phyloP scores from a whole-genome alignment of 1,140 invertebrate species.

The Portunus trituberculatus region DNA sequence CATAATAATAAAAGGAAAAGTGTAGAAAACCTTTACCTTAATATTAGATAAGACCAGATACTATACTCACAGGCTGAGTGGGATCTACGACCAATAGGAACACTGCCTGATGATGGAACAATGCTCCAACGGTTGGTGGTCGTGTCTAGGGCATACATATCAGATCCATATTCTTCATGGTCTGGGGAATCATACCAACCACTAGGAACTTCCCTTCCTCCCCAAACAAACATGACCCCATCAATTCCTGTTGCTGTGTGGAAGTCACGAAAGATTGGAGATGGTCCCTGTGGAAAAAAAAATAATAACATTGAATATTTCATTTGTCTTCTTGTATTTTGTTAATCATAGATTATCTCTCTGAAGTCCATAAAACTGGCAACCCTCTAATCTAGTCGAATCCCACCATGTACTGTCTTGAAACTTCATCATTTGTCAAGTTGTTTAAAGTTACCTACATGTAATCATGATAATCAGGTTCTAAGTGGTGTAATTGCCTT shows the following conservation, averaged over 20 bases:
- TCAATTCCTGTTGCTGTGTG: constrained; percentile 87
- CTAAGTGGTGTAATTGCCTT: no score
- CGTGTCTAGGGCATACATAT: constrained; percentile 89
- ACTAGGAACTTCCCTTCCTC: constrained; percentile 88
- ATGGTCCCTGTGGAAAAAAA: constrained; percentile 80
- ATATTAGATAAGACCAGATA: neutral
- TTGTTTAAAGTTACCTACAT: no score
- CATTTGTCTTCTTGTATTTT: no score
- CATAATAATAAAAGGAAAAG: no score
- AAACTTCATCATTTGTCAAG: no score
- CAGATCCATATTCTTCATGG: constrained; percentile 88
- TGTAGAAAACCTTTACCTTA: no score
- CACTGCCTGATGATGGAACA: constrained; percentile 83
- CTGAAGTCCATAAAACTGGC: no score
- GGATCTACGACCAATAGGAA: constrained; percentile 88
- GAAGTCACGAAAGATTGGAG: constrained; percentile 91
- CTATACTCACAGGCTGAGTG: constrained; percentile 91
- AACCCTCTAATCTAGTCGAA: no score
- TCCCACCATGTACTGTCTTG: no score
- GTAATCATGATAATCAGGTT: no score
- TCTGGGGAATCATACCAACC: constrained; percentile 85
- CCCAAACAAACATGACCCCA: constrained; percentile 82
- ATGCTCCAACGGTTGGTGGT: constrained; percentile 86
- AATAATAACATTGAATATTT: no score
- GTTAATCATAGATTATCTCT: no score